Percentiles rank a stretch among this genome's conserved stretches.
Evolutionary conservation across 2,888 invertebrate genomes (phyloP).

Genomic region (Melinopterus prodromus): DNA sequence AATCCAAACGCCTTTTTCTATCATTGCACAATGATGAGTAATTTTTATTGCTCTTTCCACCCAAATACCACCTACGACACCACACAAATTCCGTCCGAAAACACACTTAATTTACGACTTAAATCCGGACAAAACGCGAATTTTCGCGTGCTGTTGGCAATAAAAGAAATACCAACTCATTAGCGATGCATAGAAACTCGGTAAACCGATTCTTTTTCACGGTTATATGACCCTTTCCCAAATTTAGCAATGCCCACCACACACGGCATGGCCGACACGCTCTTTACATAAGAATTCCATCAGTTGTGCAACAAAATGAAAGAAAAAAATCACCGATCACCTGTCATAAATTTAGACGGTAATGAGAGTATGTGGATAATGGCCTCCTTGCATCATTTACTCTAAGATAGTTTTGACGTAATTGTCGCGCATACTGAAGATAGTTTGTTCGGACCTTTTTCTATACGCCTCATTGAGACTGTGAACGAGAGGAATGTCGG

Average conservation of each 20-base stretch:
- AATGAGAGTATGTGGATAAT: no score
- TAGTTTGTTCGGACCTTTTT: neutral
- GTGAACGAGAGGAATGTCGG: no score
- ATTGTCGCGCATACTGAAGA: neutral
- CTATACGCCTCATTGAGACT: neutral
- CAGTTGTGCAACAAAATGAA: neutral
- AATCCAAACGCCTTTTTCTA: no score
- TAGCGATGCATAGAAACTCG: no score
- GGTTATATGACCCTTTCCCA: neutral
- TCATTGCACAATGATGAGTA: no score
- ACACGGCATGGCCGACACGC: neutral
- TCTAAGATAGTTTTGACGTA: neutral
- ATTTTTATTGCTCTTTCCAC: no score
- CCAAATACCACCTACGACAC: no score
- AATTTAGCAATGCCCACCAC: neutral
- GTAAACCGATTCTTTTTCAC: neutral
- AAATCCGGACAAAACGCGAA: neutral
- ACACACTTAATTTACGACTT: neutral
- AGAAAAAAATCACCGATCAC: conserved; percentile 4
- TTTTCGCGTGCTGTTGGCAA: neutral
- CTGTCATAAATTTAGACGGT: neutral
- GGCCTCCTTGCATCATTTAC: neutral
- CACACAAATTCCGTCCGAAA: no score
- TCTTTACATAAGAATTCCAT: neutral
- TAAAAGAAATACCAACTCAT: neutral